phyloP scores from a whole-genome alignment of 2,888 invertebrate genomes.

The Hoplodrina ambigua region DNA sequence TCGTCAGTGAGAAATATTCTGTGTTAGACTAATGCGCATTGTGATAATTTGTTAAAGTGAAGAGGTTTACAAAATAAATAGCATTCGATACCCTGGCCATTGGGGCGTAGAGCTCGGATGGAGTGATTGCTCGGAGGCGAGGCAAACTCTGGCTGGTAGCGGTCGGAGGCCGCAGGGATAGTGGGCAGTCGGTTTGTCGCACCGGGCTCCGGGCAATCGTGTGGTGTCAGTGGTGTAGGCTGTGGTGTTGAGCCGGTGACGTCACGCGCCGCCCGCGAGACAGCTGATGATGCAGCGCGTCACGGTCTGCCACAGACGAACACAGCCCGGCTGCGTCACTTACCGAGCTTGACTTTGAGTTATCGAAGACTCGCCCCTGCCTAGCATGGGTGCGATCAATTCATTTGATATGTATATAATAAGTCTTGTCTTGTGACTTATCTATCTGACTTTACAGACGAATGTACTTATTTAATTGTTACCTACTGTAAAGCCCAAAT shows the following conservation, averaged over 20 bases:
- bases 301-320: not conserved
- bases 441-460: too few relatives aligned
- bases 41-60: not conserved
- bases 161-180: not conserved
- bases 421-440: too few relatives aligned
- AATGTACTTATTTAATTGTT: too few relatives aligned
- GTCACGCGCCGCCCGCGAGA: conserved; percentile 24
- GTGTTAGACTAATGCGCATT: conserved; percentile 8
- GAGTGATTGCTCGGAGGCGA: not conserved
- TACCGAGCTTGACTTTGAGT: not conserved
- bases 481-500: too few relatives aligned
- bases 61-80: not conserved
- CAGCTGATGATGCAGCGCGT: conserved; percentile 31
- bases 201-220: not conserved
- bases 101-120: not conserved
- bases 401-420: too few relatives aligned
- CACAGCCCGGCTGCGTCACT: not conserved
- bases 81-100: not conserved
- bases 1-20: conserved; percentile 15
- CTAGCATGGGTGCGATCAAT: not conserved
- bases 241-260: conserved; percentile 18
- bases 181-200: not conserved
- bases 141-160: not conserved
- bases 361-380: not conserved
- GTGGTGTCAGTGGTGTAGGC: not conserved